Base-by-base conservation (phyloP, 2,113 vertebrate species). In the Bufo bufo region DNA sequence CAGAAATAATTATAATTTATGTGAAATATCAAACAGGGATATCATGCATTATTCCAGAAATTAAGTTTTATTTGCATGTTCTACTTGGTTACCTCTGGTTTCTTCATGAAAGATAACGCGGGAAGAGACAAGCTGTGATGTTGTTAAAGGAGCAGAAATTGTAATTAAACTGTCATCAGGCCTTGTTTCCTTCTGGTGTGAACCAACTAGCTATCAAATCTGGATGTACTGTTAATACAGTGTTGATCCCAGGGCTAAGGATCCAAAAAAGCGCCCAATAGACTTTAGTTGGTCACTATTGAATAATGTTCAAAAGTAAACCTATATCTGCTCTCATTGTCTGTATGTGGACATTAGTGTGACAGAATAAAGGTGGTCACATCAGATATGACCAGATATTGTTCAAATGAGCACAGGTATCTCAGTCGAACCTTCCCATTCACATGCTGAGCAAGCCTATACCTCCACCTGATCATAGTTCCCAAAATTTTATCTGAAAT, bases 31-130 rank as follows among this genome's bases (percentile, higher is more conserved):
- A 89, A 89, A 89, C 87, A 72, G 79, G 87, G 87, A 89, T 89
- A 89, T 89, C 87, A 89, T 89, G 87, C 87, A 89, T 89, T 89
- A 89, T 89, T 89, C 87, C 82, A 84, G 65, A 84, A 89, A 89
- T 89, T 89, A 89, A 83, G 72, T 84, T 78, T 89, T 89, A 89
- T 89, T 89, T 84, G 82, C 87, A 89, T 89, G 71, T 89, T 89
- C 72, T 89, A 77, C 82, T 89, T 89, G n/a, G 87, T 23, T 89
- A 84, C 82, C 78, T 89, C 87, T 89, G 82, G 87, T 19, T 89
- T 89, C 87, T 69, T 59, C 61, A 19, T 71, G 81, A 89, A 89
- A 82, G 87, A 84, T 72, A 49, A 69, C 72, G 45, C 82, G 63
- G 87, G 77, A 87, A 80, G 82, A 56, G 82, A 84, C 87, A 78